Evolutionary conservation across 2,888 invertebrate species (phyloP), one percentile per base, ranked within the genome.

Genomic region (Lissocephala sabroskyi): DNA sequence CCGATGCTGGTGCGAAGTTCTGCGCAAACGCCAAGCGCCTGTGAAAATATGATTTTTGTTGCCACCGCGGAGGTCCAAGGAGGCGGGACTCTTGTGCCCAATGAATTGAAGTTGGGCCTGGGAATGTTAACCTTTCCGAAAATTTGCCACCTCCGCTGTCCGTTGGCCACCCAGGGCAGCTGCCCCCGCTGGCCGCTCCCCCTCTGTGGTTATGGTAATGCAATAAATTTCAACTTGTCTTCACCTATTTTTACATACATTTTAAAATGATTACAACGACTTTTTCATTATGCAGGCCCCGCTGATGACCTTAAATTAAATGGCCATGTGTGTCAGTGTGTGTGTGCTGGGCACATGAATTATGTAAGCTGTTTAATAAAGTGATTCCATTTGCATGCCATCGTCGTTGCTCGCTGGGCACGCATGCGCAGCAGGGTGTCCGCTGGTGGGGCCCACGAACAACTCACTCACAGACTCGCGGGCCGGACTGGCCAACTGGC

Each of bases 291-390:
- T 59, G 66, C 56, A 26, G n/a, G n/a, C n/a, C 18, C 28, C 52
- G 41, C 42, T 42, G 30, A 33, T 26, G 47, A 35, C 58, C 37
- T 23, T 23, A 23, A 23, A 23, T 23, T 23, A 23, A 23, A 23
- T 23, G n/a, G n/a, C n/a, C n/a, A n/a, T n/a, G n/a, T n/a, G n/a
- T n/a, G n/a, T n/a, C n/a, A n/a, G n/a, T n/a, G 23, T 23, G 23
- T 23, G 75, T 79, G 80, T 75, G 73, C 78, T 67, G 64, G 52
- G 56, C 81, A 66, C 75, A 81, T 79, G 79, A 79, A 74, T 81
- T 79, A 81, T 79, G 81, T 80, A 80, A 79, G 81, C 79, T 70
- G 77, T 81, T 70, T 78, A 81, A 79, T 80, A 79, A 79, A 79
- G 80, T 79, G 74, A 80, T 77, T 71, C 71, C 76, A 80, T 80